phyloP scores from a whole-genome alignment of 2,888 invertebrate species.

The Ennomos erosarius region DNA sequence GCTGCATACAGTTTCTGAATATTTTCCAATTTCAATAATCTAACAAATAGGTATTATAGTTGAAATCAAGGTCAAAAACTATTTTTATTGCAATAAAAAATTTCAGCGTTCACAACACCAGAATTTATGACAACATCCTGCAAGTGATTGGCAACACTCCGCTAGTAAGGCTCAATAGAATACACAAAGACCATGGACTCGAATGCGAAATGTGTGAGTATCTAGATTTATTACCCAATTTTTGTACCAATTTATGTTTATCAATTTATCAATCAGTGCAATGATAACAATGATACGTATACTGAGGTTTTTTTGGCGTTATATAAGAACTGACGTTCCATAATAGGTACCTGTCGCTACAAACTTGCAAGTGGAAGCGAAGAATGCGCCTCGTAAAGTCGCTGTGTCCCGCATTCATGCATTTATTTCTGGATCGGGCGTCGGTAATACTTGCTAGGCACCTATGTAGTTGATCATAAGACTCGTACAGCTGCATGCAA shows the following conservation, averaged over 20 bases:
- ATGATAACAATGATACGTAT: conserved; percentile 26
- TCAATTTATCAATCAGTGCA: conserved; percentile 37
- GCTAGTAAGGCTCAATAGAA: conserved; percentile 89
- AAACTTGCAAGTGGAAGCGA: conserved; percentile 8
- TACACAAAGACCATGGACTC: conserved; percentile 89
- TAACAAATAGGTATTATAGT: too few species aligned
- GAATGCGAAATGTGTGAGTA: conserved; percentile 94
- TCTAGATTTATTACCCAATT: conserved; percentile 20
- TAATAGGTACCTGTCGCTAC: conserved; percentile 3
- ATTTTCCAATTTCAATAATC: too few species aligned
- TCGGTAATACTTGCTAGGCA: background rate
- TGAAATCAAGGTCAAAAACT: too few species aligned
- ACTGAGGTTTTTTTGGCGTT: conserved; percentile 5
- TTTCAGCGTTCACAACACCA: conserved; percentile 46
- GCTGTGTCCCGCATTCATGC: conserved; percentile 6
- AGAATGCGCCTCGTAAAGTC: conserved; percentile 8
- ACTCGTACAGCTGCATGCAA: conserved; percentile 10
- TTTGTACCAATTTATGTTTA: conserved; percentile 3
- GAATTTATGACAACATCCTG: conserved; percentile 87
- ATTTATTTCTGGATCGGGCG: conserved; percentile 20
- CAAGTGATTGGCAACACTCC: conserved; percentile 93
- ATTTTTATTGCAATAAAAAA: background rate
- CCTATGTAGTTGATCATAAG: background rate
- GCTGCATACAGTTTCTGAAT: too few species aligned
- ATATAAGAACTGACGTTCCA: conserved; percentile 17